Evolutionary conservation across 2,888 invertebrate species (phyloP).

Genomic region (Prosopocoilus inquinatus): DNA sequence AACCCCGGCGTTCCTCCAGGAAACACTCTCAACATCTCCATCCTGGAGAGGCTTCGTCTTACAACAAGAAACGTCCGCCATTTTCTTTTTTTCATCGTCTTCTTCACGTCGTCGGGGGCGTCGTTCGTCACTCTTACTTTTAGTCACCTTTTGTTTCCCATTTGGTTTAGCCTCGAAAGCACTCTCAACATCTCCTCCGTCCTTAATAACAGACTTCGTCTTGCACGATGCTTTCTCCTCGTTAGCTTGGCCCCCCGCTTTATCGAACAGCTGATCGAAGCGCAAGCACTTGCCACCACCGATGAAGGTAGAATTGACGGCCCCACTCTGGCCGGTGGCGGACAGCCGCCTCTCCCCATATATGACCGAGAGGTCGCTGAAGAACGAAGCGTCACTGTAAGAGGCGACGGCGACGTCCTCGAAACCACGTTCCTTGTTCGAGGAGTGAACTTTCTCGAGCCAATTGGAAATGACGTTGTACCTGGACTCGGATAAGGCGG

Average conservation of each 20-base stretch:
- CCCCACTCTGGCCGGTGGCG: conserved; percentile 20
- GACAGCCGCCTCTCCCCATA: conserved; percentile 24
- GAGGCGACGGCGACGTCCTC: not conserved
- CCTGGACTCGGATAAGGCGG: conserved; percentile 4
- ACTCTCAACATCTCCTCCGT: not conserved
- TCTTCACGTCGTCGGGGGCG: not conserved
- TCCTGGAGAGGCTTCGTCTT: not conserved
- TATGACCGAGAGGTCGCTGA: conserved; percentile 37
- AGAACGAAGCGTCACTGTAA: conserved; percentile 23
- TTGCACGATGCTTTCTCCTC: not conserved
- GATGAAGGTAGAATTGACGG: conserved; percentile 35
- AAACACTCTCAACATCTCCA: no score
- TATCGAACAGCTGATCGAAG: conserved; percentile 37
- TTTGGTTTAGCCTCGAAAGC: no score
- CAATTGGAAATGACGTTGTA: conserved; percentile 8
- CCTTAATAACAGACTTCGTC: not conserved
- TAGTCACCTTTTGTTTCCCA: not conserved
- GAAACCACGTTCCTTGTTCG: not conserved
- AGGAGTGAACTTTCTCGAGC: conserved; percentile 9
- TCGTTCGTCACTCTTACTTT: not conserved
- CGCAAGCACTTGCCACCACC: conserved; percentile 20
- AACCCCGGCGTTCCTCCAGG: no score
- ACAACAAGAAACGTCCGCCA: no score
- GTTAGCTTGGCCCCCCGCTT: not conserved
- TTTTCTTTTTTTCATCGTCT: not conserved